phyloP scores from a whole-genome alignment of 2,113 vertebrate genomes.

The Hymenochirus boettgeri region DNA sequence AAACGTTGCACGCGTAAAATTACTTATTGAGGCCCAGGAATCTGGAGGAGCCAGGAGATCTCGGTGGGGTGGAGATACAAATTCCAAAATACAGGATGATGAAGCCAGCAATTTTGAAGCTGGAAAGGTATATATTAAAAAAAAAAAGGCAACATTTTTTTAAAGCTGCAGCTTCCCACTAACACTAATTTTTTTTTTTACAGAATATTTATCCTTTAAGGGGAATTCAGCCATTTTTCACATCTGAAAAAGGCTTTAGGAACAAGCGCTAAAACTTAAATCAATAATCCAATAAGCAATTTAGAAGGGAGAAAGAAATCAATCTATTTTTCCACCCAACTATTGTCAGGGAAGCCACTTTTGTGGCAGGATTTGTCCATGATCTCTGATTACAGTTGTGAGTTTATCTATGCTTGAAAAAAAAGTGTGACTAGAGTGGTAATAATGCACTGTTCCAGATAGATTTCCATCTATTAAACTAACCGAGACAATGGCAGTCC shows the following conservation, averaged over 20 bases:
- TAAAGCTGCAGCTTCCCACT: no score
- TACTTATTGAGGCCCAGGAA: no score
- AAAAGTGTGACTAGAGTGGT: not conserved
- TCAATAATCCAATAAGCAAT: constrained; percentile 39
- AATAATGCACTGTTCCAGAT: constrained; percentile 1
- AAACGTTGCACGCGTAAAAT: no score
- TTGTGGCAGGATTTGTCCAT: constrained; percentile 25
- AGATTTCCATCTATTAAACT: constrained; percentile 14
- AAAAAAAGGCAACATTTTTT: no score
- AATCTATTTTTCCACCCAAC: constrained; percentile 5
- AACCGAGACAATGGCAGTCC: not conserved
- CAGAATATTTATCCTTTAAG: no score
- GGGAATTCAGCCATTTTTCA: no score
- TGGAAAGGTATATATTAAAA: no score
- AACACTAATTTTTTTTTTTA: no score
- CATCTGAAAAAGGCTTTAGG: constrained; percentile 28
- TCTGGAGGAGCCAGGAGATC: no score
- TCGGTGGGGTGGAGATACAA: constrained; percentile 7
- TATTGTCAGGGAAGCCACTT: constrained; percentile 19
- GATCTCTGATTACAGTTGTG: constrained; percentile 15
- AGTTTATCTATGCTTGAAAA: constrained; percentile 28
- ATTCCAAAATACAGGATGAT: not conserved
- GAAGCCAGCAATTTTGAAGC: not conserved
- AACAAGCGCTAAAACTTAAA: constrained; percentile 19
- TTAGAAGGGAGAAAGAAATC: constrained; percentile 19